Evolutionary conservation across 2,888 invertebrate genomes (phyloP).

Genomic region (Halocaridina rubra): DNA sequence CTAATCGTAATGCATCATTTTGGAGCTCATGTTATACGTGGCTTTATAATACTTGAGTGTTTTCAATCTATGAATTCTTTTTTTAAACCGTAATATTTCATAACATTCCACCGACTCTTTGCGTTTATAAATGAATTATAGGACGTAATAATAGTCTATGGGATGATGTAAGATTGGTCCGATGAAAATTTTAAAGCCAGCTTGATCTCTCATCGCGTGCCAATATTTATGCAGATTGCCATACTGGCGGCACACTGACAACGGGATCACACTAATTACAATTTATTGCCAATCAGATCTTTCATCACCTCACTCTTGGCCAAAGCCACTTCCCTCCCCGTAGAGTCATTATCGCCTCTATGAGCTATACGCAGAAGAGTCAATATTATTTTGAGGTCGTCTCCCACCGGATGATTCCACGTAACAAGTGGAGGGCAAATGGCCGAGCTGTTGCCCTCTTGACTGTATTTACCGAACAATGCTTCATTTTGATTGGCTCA

Average conservation of each 20-base stretch:
- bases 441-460: slow-evolving; percentile 36
- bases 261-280: slow-evolving; percentile 47
- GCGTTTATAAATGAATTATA: no score
- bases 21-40: no score
- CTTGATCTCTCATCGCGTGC: no score
- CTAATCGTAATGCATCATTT: no score
- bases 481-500: slow-evolving; percentile 54
- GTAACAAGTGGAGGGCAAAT: slow-evolving; percentile 10
- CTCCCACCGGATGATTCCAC: neutral
- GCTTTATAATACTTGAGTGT: no score
- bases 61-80: no score
- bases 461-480: slow-evolving; percentile 53
- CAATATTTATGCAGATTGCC: slow-evolving; percentile 53
- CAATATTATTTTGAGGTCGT: neutral
- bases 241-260: neutral
- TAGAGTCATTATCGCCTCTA: neutral
- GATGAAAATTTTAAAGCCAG: no score
- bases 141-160: no score
- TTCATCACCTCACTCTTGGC: slow-evolving; percentile 17
- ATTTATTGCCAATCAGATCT: slow-evolving; percentile 52
- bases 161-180: no score
- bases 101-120: no score
- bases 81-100: no score
- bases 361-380: neutral
- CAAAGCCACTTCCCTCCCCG: neutral